These are phyloP conservation scores for Plotosus lineatus DNA, from an alignment of 2,113 vertebrate species.

Conservation along the genomic window DNA sequence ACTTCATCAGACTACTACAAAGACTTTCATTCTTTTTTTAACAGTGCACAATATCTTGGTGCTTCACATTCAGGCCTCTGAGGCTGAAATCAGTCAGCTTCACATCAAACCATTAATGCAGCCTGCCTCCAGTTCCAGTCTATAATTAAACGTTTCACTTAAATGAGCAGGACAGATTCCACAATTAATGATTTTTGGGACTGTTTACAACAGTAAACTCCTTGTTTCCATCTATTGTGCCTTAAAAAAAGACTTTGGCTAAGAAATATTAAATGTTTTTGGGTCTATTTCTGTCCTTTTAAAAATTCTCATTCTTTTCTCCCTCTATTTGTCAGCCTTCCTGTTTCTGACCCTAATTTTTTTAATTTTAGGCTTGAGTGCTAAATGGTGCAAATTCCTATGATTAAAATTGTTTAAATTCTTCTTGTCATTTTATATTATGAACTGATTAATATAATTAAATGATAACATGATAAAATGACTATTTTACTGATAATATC, in stretches of 20 bases:
- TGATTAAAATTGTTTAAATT: neutral
- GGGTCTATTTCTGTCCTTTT: neutral
- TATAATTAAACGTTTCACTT: conserved; percentile 54
- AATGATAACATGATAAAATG: no score
- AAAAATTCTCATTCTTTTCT: neutral
- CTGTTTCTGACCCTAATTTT: neutral
- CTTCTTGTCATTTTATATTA: neutral
- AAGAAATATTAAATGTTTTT: conserved; percentile 25
- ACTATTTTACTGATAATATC: neutral
- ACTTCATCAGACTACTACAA: neutral
- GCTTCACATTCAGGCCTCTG: conserved; percentile 34
- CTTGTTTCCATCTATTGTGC: neutral
- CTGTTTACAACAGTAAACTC: conserved; percentile 15
- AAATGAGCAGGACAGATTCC: conserved; percentile 49
- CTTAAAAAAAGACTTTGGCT: neutral
- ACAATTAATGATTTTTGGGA: conserved; percentile 47
- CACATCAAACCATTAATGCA: conserved; percentile 41
- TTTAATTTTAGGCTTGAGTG: no score
- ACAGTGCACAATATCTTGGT: conserved; percentile 28
- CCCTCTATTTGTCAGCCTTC: neutral
- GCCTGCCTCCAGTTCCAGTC: conserved; percentile 44
- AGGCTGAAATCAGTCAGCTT: conserved; percentile 37
- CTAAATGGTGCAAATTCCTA: neutral
- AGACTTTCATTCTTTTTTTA: neutral
- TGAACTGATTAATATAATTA: no score